A percentile compares a stretch with the other conserved stretches of the same genome.
Evolutionary conservation across 1,140 invertebrate species (phyloP).

Genomic region (Babylonia areolata): DNA sequence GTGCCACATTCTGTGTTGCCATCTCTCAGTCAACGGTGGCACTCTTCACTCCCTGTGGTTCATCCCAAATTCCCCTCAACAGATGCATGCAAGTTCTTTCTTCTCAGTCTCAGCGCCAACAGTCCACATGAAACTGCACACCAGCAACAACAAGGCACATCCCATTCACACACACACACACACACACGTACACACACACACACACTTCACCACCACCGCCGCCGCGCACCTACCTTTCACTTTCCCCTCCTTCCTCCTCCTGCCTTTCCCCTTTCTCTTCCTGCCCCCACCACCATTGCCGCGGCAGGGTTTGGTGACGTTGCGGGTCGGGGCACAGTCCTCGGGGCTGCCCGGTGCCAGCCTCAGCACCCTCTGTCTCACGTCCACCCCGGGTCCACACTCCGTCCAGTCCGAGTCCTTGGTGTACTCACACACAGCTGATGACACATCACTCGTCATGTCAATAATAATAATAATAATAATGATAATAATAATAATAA

Average conservation of each 20-base stretch:
- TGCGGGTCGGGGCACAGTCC: not conserved
- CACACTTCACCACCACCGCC: no score
- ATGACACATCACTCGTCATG: no score
- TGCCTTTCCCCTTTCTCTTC: not conserved
- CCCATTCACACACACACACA: constrained; percentile 13
- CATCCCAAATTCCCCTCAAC: no score
- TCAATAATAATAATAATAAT: no score
- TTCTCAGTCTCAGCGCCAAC: no score
- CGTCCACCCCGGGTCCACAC: constrained; percentile 4
- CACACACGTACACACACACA: constrained; percentile 3
- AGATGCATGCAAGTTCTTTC: no score
- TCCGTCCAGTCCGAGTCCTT: constrained; percentile 19
- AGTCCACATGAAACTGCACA: no score
- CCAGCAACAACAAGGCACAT: no score
- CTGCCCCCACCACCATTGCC: not conserved
- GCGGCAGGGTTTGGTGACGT: constrained; percentile 25
- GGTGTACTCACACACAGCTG: constrained; percentile 28
- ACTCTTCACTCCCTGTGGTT: no score
- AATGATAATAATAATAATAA: no score
- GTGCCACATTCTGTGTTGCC: no score
- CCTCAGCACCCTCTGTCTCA: constrained; percentile 4
- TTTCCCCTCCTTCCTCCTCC: not conserved
- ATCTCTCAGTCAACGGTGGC: no score
- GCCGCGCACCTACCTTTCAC: not conserved
- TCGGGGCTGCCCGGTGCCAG: constrained; percentile 17